phyloP scores from a whole-genome alignment of 2,888 invertebrate genomes.

The Cerastoderma edule region DNA sequence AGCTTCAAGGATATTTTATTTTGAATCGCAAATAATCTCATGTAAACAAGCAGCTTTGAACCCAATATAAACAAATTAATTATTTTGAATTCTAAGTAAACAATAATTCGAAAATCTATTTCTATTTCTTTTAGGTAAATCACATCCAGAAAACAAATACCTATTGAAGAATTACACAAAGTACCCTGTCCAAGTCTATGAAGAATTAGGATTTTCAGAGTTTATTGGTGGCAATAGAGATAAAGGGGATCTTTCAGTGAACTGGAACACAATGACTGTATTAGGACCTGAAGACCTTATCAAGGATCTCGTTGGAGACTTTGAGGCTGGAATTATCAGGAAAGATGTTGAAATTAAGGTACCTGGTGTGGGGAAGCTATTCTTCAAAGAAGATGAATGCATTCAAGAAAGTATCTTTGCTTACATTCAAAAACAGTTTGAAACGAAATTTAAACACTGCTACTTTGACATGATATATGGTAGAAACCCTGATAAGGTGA shows the following conservation, averaged over 20 bases:
- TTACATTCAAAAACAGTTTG: background rate
- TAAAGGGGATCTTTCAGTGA: background rate
- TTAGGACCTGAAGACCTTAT: background rate
- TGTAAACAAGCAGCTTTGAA: too few species aligned
- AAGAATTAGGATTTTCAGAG: slow-evolving; percentile 1
- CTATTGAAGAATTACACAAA: too few species aligned
- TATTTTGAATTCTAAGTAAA: too few species aligned
- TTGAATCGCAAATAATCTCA: too few species aligned
- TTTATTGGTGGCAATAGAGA: too few species aligned
- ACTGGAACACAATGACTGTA: background rate
- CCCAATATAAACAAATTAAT: too few species aligned
- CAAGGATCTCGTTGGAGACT: background rate
- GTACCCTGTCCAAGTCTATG: too few species aligned
- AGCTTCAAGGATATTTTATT: too few species aligned
- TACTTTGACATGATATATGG: background rate
- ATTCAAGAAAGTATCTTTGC: background rate
- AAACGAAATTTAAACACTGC: background rate
- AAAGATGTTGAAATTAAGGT: background rate
- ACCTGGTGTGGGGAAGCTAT: background rate
- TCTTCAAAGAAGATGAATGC: background rate
- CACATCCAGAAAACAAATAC: too few species aligned
- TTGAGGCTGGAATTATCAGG: background rate
- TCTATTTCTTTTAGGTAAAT: too few species aligned
- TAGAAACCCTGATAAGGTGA: background rate
- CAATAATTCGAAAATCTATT: too few species aligned